phyloP scores from a whole-genome alignment of 2,113 vertebrate species.

The Pogonocichla stellata region DNA sequence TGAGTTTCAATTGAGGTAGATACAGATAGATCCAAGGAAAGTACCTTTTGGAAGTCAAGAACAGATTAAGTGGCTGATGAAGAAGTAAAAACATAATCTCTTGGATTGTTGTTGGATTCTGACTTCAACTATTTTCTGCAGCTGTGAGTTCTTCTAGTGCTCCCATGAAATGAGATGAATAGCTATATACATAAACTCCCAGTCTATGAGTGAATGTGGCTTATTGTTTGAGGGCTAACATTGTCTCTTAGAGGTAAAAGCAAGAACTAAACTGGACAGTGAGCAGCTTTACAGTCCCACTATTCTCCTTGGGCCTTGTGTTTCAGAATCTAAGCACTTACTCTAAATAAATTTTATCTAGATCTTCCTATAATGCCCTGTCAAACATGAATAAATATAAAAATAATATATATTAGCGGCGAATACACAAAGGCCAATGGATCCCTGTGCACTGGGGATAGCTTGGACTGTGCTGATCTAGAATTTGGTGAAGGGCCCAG shows the following conservation, averaged over 20 bases:
- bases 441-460: neutral
- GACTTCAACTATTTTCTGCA: neutral
- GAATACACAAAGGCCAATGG: neutral
- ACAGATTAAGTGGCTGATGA: neutral
- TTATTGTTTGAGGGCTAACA: neutral
- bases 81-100: neutral
- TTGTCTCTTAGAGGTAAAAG: neutral
- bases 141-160: neutral
- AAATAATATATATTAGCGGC: neutral
- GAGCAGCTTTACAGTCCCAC: neutral
- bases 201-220: neutral
- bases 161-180: neutral
- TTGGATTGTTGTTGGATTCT: neutral
- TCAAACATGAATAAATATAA: neutral
- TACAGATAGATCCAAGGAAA: neutral
- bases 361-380: neutral
- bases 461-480: neutral
- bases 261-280: neutral
- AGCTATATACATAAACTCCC: neutral
- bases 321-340: neutral
- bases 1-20: neutral
- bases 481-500: neutral
- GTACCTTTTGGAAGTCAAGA: neutral
- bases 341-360: neutral
- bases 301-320: neutral